Evolutionary conservation across 2,888 invertebrate genomes (phyloP), one percentile per base, ranked within the genome.

Genomic region (Eupithecia subfuscata): DNA sequence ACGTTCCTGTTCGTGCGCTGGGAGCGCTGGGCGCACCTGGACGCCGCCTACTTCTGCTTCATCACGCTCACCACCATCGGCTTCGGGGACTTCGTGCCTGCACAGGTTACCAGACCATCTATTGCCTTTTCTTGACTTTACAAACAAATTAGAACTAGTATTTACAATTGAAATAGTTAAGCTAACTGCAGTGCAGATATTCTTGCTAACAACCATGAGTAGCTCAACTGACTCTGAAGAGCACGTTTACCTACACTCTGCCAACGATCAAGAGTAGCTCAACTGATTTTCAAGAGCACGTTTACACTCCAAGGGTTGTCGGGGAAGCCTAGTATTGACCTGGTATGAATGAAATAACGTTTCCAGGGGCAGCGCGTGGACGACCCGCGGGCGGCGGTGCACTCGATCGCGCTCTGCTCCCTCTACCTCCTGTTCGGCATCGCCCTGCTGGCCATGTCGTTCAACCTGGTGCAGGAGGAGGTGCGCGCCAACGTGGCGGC

Each of bases 401-500:
- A 94, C 84, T 95, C 95, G 5, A 96, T 99, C 79, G 98, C 98
- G 0, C 95, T 98, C 73, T 98, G 98, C 86, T 98, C 98, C 0
- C 93, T 99, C 74, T 99, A 99, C 93, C 95, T 99, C 79, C 95
- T 99, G 65, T 98, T 99, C 89, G 99, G 99, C 11, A 99, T 99
- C 86, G 98, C 99, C 0, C 92, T 99, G 68, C 93, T 99, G 80
- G 99, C 99, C 43, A 99, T 99, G 99, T 98, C 98, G 85, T 99
- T 99, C 92, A 99, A 99, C 95, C 94, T 99, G 87, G 98, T 99
- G 67, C 99, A 98, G 90, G 98, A 98, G 88, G 98, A 98, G 91
- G 98, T 98, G 14, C 97, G 98, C 80, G 97, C 97, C 77, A 97
- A 97, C 86, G 98, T 98, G 8, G 98, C 98, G 84, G 96, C 97